Base-by-base conservation (phyloP, 2,797 vertebrate genomes). In the Rhodeus uyekii region DNA sequence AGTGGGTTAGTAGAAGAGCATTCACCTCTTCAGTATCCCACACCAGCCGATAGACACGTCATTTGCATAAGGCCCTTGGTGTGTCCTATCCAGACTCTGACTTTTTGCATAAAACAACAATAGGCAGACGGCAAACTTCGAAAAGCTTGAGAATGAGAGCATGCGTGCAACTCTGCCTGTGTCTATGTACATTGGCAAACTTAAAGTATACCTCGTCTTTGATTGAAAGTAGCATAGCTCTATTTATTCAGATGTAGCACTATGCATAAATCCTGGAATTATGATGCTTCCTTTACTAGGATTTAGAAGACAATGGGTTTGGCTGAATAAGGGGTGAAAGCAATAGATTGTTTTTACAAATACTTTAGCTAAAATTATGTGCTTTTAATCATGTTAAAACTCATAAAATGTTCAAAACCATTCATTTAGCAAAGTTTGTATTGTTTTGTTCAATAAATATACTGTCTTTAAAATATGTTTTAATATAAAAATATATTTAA, bases 71-170 rank as follows among this genome's bases (percentile, higher is more conserved):
- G 90, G 86, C 88, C 92, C 90, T 85, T 22, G n/a, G 48, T 90
- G 89, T 77, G 89, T 90, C 93, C 95, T 94, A 95, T 95, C 93
- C 90, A 91, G 91, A 91, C 84, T 88, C 91, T 89, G 87, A 85
- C 87, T 85, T 85, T 96, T 96, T 96, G 95, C 94, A 96, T 96
- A 95, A 95, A 93, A 94, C 93, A 95, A 95, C 94, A 95, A 93
- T 92, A 89, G 90, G 87, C 80, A 89, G 92, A 90, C 88, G 88
- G 90, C 90, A 87, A 91, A 91, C 90, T 89, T 89, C 84, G 64
- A 84, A 85, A 86, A 89, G 88, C 85, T 79, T 81, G 84, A 79
- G 48, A 82, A 81, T 79, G 80, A 55, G 64, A 84, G 76, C 77
- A 53, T 71, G 79, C 42, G 24, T 76, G 60, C n/a, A 36, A 12